A percentile compares a stretch with the other conserved stretches of the same genome.
phyloP scores from a whole-genome alignment of 1,140 invertebrate genomes.

The Schmidtea mediterranea region DNA sequence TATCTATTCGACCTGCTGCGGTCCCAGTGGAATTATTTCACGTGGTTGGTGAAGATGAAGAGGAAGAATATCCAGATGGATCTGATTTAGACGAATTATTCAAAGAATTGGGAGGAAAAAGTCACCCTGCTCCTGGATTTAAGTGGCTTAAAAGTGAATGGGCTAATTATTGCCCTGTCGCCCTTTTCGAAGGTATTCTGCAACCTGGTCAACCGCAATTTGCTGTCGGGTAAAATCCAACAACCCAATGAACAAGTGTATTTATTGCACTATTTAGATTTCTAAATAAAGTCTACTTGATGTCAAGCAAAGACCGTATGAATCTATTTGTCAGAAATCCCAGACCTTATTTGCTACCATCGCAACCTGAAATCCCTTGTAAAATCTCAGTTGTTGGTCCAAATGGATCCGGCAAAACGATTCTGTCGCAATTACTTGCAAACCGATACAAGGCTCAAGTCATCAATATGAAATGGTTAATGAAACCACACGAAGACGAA shows the following conservation, averaged over 20 bases:
- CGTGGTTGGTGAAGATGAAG: conserved; percentile 15
- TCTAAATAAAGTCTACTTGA: conserved; percentile 22
- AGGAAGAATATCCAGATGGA: conserved; percentile 19
- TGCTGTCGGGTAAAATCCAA: conserved; percentile 16
- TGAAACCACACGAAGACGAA: not conserved
- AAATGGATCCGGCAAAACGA: conserved; percentile 21
- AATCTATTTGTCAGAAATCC: conserved; percentile 26
- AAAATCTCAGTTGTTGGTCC: conserved; percentile 20
- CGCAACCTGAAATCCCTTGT: conserved; percentile 21
- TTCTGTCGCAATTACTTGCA: conserved; percentile 17
- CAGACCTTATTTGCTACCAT: conserved; percentile 19
- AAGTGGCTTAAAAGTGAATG: conserved; percentile 22
- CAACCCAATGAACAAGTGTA: not conserved
- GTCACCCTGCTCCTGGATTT: conserved; percentile 10
- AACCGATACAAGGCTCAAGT: conserved; percentile 24
- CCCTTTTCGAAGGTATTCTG: conserved; percentile 22
- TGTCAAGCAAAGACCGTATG: conserved; percentile 21
- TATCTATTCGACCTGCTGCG: conserved; percentile 20
- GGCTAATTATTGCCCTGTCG: conserved; percentile 22
- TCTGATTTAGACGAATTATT: conserved; percentile 23
- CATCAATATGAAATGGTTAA: not conserved
- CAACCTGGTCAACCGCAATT: conserved; percentile 21
- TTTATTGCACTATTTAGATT: conserved; percentile 14
- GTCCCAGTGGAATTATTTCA: conserved; percentile 14
- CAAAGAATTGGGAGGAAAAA: conserved; percentile 12